These are phyloP conservation scores for Brachypalpus laphriformis DNA, from an alignment of 2,888 invertebrate species.

Conservation along the genomic window DNA sequence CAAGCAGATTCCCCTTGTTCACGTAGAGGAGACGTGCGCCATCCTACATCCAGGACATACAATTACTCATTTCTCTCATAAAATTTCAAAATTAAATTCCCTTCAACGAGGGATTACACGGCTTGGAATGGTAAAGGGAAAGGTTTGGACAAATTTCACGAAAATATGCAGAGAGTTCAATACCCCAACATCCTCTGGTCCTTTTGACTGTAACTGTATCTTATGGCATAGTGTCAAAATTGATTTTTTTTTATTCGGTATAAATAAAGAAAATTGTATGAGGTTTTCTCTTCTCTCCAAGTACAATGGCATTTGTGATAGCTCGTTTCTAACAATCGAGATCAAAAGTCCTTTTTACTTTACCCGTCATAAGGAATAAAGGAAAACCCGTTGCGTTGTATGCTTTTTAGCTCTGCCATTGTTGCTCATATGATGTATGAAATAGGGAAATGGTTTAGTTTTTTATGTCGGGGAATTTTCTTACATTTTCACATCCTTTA, in stretches of 20 bases:
- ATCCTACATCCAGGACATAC: constrained; percentile 4
- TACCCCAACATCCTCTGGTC: neutral
- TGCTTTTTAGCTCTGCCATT: constrained; percentile 42
- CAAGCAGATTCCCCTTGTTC: constrained; percentile 21
- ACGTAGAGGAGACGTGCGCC: neutral
- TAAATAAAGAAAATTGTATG: constrained; percentile 14
- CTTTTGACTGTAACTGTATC: constrained; percentile 23
- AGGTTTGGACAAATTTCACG: constrained; percentile 27
- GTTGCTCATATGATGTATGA: constrained; percentile 66
- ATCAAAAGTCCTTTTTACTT: constrained; percentile 59
- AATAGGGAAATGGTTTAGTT: constrained; percentile 63
- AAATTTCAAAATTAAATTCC: constrained; percentile 62
- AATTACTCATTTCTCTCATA: constrained; percentile 46
- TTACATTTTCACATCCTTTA: constrained; percentile 54
- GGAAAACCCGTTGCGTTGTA: constrained; percentile 18
- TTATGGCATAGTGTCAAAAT: constrained; percentile 55
- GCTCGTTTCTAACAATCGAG: constrained; percentile 64
- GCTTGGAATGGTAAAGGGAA: neutral
- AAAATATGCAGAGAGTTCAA: constrained; percentile 47
- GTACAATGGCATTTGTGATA: constrained; percentile 53
- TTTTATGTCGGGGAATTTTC: constrained; percentile 45
- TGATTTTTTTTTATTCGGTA: constrained; percentile 24
- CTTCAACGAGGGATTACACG: neutral
- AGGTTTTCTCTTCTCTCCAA: neutral
- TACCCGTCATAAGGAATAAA: constrained; percentile 27